These are phyloP conservation scores for Tubiluchus corallicola DNA, from an alignment of 2,888 invertebrate species.

Conservation along the genomic window DNA sequence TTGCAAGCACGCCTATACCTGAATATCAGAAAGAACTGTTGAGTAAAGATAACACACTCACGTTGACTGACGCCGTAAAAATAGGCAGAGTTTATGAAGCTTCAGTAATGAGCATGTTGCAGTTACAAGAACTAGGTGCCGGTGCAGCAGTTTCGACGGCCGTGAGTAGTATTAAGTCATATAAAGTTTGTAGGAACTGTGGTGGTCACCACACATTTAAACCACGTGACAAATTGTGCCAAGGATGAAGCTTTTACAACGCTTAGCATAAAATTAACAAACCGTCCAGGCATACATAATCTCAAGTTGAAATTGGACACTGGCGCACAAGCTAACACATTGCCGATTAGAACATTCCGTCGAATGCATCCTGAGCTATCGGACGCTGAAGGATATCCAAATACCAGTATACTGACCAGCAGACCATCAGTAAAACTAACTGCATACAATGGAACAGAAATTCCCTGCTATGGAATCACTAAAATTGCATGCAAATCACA, in stretches of 20 bases:
- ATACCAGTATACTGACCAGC: neutral
- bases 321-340: constrained; percentile 11
- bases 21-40: constrained; percentile 3
- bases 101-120: too few relatives aligned
- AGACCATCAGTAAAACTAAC: constrained; percentile 6
- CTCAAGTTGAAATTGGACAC: constrained; percentile 12
- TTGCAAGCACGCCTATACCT: neutral
- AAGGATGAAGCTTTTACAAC: too few relatives aligned
- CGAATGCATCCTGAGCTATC: constrained; percentile 11
- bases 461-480: constrained; percentile 7
- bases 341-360: constrained; percentile 9
- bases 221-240: too few relatives aligned
- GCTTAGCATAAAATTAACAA: too few relatives aligned
- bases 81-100: neutral
- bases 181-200: too few relatives aligned
- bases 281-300: too few relatives aligned
- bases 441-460: constrained; percentile 8
- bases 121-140: too few relatives aligned
- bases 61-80: neutral
- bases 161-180: too few relatives aligned
- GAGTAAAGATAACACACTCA: neutral
- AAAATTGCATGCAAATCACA: constrained; percentile 6
- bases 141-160: too few relatives aligned
- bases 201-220: too few relatives aligned
- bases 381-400: too few relatives aligned